These are phyloP conservation scores for Cosmia pyralina DNA, from an alignment of 2,888 invertebrate species.

Conservation along the genomic window DNA sequence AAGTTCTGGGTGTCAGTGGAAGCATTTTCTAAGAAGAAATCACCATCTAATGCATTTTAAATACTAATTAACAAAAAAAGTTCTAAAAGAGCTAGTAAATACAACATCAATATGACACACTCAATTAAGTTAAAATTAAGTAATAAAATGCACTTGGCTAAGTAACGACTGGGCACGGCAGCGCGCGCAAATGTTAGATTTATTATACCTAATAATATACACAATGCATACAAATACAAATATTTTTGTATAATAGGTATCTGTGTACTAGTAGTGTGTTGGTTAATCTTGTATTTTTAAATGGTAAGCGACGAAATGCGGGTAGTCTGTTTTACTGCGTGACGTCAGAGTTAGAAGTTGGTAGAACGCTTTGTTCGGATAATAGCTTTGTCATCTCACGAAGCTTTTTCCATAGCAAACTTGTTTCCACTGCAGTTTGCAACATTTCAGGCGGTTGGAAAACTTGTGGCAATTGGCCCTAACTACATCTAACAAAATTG, in stretches of 20 bases:
- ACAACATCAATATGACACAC: conserved; percentile 49
- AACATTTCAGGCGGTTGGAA: background rate
- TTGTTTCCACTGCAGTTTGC: background rate
- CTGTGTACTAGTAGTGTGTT: conserved; percentile 88
- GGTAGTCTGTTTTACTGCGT: conserved; percentile 27
- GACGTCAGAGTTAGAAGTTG: conserved; percentile 22
- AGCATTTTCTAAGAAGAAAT: background rate
- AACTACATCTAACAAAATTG: background rate
- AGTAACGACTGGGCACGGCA: conserved; percentile 74
- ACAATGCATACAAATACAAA: conserved; percentile 87
- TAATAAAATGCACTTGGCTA: conserved; percentile 59
- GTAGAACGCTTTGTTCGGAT: background rate
- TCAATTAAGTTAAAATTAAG: conserved; percentile 39
- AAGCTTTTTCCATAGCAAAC: background rate
- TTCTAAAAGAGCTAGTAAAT: conserved; percentile 40
- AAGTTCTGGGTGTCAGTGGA: no score
- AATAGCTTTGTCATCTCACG: background rate
- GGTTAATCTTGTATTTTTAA: conserved; percentile 85
- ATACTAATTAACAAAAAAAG: background rate
- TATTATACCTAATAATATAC: conserved; percentile 79
- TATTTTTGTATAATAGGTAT: conserved; percentile 89
- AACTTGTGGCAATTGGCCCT: background rate
- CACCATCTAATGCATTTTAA: conserved; percentile 6
- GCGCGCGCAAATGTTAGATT: conserved; percentile 84
- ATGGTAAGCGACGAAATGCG: conserved; percentile 57